Evolutionary conservation across 2,113 vertebrate species (phyloP).

Genomic region (Xenopus borealis): DNA sequence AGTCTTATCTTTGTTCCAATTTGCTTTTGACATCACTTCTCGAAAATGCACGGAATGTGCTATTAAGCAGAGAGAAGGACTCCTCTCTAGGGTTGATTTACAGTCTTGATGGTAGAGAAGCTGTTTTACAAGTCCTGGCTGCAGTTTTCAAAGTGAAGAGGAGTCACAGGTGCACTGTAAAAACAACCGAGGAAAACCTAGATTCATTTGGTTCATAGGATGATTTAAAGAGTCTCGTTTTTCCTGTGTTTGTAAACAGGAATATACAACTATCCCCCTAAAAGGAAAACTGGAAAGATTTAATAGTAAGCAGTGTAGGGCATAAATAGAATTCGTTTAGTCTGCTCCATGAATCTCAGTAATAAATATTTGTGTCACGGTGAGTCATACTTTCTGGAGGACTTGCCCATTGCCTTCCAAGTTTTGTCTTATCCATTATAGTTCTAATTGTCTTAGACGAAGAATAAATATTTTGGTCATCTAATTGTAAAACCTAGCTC

Average conservation of each 20-base stretch:
- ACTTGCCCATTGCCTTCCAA: conserved; percentile 43
- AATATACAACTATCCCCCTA: conserved; percentile 10
- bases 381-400: conserved; percentile 39
- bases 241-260: conserved; percentile 46
- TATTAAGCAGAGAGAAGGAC: conserved; percentile 55
- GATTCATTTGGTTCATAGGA: not conserved
- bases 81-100: conserved; percentile 55
- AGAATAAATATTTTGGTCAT: conserved; percentile 58
- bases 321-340: conserved; percentile 33
- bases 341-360: conserved; percentile 40
- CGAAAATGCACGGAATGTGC: conserved; percentile 54
- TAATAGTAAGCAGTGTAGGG: conserved; percentile 41
- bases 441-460: conserved; percentile 47
- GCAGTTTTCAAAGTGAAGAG: conserved; percentile 50
- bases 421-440: conserved; percentile 48
- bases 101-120: conserved; percentile 51
- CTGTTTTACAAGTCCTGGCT: conserved; percentile 57
- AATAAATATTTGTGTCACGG: conserved; percentile 49
- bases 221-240: not conserved
- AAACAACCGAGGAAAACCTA: conserved; percentile 44
- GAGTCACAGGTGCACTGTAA: conserved; percentile 54
- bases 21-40: conserved; percentile 52
- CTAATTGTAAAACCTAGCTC: conserved; percentile 57
- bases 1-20: conserved; percentile 56
- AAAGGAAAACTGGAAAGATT: conserved; percentile 24